These are phyloP conservation scores for Peromyscus maniculatus DNA, from an alignment of 2,113 vertebrate species.

Conservation along the genomic window DNA sequence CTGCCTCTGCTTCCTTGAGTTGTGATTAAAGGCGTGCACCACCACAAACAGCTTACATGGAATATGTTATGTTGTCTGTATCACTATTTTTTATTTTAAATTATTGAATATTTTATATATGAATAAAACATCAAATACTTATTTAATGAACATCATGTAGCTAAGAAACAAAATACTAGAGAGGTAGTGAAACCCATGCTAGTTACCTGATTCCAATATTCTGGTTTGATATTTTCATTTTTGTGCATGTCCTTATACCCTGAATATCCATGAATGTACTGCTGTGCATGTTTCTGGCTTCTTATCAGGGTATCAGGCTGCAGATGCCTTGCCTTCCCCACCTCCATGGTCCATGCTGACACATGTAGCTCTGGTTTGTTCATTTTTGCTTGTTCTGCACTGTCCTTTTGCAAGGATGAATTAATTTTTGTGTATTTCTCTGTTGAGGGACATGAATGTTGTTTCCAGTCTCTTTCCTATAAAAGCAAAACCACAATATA, in stretches of 20 bases:
- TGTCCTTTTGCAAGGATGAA: background rate
- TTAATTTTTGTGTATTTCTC: background rate
- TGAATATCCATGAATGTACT: too few species aligned
- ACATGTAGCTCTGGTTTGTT: background rate
- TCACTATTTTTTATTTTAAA: background rate
- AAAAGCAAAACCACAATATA: background rate
- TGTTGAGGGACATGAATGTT: background rate
- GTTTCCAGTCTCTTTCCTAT: constrained; percentile 8
- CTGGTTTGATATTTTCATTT: background rate
- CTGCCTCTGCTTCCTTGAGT: background rate
- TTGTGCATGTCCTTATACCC: background rate
- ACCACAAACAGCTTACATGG: background rate
- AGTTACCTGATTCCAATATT: background rate
- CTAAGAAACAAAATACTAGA: background rate
- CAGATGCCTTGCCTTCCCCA: background rate
- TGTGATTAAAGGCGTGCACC: background rate
- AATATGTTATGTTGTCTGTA: background rate
- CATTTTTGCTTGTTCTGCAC: background rate
- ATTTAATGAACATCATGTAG: background rate
- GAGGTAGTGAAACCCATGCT: background rate
- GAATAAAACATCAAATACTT: background rate
- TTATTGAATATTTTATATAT: constrained; percentile 14
- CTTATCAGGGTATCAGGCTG: background rate
- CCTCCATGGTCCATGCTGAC: background rate
- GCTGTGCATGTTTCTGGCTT: background rate